Percentiles rank a stretch among this genome's conserved stretches.
These are phyloP conservation scores for Mormyrus lacerda DNA, from an alignment of 2,113 vertebrate species.

Conservation along the genomic window DNA sequence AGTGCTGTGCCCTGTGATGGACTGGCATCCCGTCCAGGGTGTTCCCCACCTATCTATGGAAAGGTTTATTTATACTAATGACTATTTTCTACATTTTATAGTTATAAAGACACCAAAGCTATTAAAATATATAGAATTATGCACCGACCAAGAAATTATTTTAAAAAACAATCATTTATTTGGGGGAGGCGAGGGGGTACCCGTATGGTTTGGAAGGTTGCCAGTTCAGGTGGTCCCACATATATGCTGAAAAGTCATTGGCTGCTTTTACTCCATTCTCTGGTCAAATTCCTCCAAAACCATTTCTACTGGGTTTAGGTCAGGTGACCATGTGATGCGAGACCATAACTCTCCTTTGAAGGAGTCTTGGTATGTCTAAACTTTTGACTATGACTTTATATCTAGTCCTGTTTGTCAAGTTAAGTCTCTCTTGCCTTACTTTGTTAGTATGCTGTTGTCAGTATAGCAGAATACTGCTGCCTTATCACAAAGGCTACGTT, in stretches of 20 bases:
- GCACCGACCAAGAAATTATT: no score
- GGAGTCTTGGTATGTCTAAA: not conserved
- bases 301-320: not conserved
- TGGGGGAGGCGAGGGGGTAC: not conserved
- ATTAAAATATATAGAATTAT: no score
- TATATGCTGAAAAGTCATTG: not conserved
- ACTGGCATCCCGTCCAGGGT: no score
- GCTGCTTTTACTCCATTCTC: not conserved
- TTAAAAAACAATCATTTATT: no score
- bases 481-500: not conserved
- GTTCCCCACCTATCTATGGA: no score
- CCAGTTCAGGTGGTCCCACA: not conserved
- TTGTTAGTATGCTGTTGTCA: not conserved
- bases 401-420: not conserved
- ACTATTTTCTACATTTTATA: no score
- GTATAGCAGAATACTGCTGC: not conserved
- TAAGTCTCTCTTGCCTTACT: not conserved
- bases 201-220: not conserved
- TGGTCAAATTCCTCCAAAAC: not conserved
- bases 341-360: not conserved
- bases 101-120: no score
- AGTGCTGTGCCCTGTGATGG: no score
- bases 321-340: not conserved
- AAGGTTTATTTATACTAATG: no score
- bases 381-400: not conserved